phyloP scores from a whole-genome alignment of 2,888 invertebrate species.

The Lasioglossum figueresi region DNA sequence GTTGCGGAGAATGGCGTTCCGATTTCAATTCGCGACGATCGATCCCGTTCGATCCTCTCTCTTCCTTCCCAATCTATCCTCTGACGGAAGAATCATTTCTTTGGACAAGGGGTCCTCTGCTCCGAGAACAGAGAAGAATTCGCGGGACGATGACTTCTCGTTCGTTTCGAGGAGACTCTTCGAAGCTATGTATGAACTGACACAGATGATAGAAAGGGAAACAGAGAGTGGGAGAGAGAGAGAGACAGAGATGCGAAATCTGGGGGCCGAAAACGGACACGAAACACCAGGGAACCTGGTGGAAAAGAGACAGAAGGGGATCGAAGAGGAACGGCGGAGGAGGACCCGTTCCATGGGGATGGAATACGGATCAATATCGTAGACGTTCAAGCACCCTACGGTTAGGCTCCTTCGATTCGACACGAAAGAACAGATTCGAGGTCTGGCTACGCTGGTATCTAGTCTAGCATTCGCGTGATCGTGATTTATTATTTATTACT shows the following conservation, averaged over 20 bases:
- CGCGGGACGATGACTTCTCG: conserved; percentile 4
- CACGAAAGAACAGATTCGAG: conserved; percentile 51
- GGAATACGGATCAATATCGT: conserved; percentile 79
- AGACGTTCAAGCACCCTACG: conserved; percentile 71
- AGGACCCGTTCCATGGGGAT: conserved; percentile 72
- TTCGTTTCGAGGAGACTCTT: conserved; percentile 8
- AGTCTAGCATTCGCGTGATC: background rate
- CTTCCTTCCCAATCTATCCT: background rate
- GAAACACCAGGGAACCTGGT: conserved; percentile 28
- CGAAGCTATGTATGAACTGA: background rate
- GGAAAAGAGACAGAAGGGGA: conserved; percentile 30
- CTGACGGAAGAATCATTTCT: background rate
- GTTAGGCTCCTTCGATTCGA: conserved; percentile 70
- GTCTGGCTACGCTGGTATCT: background rate
- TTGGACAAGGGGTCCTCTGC: conserved; percentile 15
- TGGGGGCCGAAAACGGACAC: conserved; percentile 16
- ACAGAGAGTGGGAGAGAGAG: background rate
- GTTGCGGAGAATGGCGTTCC: background rate
- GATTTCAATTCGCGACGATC: conserved; percentile 6
- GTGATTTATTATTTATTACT: background rate
- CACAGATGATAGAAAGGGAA: background rate
- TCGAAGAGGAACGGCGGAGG: conserved; percentile 59
- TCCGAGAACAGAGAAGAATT: conserved; percentile 15
- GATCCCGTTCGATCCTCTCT: conserved; percentile 11
- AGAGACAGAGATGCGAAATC: background rate